Conservation (phyloP, 2,888 invertebrate genomes). For the Drosophila testacea region DNA sequence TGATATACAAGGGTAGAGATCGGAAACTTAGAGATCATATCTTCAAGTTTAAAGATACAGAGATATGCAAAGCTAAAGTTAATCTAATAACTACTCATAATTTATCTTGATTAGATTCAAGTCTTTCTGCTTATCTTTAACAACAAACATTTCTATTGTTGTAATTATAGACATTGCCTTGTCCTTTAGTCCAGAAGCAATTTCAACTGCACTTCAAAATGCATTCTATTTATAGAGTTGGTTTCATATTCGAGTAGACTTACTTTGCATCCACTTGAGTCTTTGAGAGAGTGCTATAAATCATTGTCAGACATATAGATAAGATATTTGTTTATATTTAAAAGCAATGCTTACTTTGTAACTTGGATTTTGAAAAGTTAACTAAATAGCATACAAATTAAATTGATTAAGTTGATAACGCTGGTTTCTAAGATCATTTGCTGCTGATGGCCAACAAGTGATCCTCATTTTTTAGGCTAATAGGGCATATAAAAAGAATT, state of each 20-base stretch:
- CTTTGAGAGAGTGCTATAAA: slow-evolving; percentile 25
- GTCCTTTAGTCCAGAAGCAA: not conserved
- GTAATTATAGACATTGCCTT: not conserved
- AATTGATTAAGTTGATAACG: not conserved
- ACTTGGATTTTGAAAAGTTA: no score
- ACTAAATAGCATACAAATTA: not conserved
- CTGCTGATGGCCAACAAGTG: no score
- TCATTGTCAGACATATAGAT: slow-evolving; percentile 30
- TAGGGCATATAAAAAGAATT: no score
- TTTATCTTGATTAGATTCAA: not conserved
- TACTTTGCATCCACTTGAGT: slow-evolving; percentile 6
- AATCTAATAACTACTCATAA: no score
- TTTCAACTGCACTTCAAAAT: not conserved
- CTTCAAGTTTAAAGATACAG: no score
- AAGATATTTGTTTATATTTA: slow-evolving; percentile 30
- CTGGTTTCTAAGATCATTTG: no score
- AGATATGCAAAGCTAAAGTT: no score
- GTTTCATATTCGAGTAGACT: slow-evolving; percentile 6
- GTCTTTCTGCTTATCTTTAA: not conserved
- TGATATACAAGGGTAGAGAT: not conserved
- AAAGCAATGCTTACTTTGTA: not conserved
- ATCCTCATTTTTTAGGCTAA: no score
- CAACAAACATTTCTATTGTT: not conserved
- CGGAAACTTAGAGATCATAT: not conserved
- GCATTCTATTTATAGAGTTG: slow-evolving; percentile 4